Evolutionary conservation across 2,797 vertebrate genomes (phyloP).

Genomic region (Helarctos malayanus): DNA sequence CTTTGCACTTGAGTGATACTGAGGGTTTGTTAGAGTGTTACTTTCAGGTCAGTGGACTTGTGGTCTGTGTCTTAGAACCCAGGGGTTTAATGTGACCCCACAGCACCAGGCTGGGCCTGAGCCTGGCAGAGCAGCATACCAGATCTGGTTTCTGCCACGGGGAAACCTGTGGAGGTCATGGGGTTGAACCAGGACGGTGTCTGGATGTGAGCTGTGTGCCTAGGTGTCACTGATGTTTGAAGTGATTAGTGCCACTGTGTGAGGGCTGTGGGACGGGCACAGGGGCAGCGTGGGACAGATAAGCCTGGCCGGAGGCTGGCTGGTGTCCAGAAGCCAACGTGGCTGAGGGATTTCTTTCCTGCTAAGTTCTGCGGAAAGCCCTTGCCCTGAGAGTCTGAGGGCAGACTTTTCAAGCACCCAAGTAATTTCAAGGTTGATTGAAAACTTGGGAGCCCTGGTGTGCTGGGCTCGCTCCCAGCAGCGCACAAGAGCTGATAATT

Average conservation of each 20-base stretch:
- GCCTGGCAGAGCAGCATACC: not conserved
- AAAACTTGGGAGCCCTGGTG: not conserved
- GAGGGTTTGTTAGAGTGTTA: not conserved
- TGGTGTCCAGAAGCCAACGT: not conserved
- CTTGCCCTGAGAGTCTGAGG: not conserved
- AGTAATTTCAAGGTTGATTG: not conserved
- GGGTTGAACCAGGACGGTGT: not conserved
- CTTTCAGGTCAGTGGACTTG: not conserved
- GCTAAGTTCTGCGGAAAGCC: not conserved
- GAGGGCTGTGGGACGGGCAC: not conserved
- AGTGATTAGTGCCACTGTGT: not conserved
- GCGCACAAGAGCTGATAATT: not conserved
- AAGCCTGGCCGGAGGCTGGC: not conserved
- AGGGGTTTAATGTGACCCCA: not conserved
- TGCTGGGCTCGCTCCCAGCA: not conserved
- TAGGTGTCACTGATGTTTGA: not conserved
- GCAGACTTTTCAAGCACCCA: not conserved
- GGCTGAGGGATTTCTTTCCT: not conserved
- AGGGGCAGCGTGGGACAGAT: too few species aligned
- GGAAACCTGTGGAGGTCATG: not conserved
- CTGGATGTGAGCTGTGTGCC: not conserved
- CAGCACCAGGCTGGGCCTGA: not conserved
- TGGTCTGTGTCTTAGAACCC: not conserved
- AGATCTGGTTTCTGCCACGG: not conserved
- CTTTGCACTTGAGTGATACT: not conserved